Base-by-base conservation (phyloP, 1,140 invertebrate species). In the Ostrea denselamellosa region DNA sequence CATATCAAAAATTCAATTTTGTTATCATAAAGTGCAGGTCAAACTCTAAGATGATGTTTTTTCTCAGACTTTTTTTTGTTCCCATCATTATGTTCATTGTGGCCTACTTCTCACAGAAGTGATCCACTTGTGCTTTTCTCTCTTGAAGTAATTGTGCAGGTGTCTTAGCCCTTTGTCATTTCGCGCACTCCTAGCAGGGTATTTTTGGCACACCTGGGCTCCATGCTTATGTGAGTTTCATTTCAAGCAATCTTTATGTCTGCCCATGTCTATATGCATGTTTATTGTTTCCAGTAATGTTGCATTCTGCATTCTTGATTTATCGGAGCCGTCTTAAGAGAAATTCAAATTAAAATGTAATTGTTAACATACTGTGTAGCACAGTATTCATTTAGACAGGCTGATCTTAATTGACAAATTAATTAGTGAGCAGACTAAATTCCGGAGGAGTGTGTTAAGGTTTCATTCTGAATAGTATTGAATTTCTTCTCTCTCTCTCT, bases 161-260 rank as follows among this genome's bases (percentile, higher is more conserved):
- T 77, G 68, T 77, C 68, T 77, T 25, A 34, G n/a, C 68, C 68
- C 68, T 77, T 77, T 77, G 68, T 77, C 68, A 77, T 77, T 77
- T 77, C 28, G 68, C 28, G 68, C 68, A 77, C 68, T 77, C 68
- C 25, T 77, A 77, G 68, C 68, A 28, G 68, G 68, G 68, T 77
- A 77, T 77, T 77, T 77, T 77, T 77, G 68, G 68, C 68, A 77
- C 68, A 77, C 68, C 68, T 77, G 68, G 68, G 68, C 68, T 77
- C 68, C 68, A 77, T 77, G 68, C 68, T 77, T 25, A 77, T 77
- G 68, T 77, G 68, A 77, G 68, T 77, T 77, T 77, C 68, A 77
- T 77, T 77, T 77, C 68, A 34, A 34, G 68, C 68, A 77, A 77
- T 77, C 58, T 77, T 77, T 77, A 25, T 34, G 68, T 77, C 68